Percentiles rank a stretch among this genome's conserved stretches.
Evolutionary conservation across 2,797 vertebrate species (phyloP).

Genomic region (Dipus sagitta): DNA sequence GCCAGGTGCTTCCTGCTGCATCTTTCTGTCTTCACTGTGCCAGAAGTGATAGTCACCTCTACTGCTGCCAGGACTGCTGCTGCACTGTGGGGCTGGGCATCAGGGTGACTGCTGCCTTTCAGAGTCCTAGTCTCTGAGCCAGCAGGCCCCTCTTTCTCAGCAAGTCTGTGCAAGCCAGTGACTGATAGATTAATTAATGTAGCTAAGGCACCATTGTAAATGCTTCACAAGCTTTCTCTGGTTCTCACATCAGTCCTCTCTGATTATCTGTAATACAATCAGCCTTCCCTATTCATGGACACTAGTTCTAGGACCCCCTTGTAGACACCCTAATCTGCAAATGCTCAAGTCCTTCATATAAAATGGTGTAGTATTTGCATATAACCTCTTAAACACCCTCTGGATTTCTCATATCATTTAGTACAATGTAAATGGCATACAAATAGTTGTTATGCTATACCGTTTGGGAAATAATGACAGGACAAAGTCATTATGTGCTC

Average conservation of each 20-base stretch:
- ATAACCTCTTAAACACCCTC: constrained; percentile 3
- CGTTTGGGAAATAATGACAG: not conserved
- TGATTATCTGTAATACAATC: not conserved
- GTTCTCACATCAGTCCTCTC: constrained; percentile 3
- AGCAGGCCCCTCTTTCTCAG: not conserved
- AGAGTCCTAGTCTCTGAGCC: not conserved
- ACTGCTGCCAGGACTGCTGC: not conserved
- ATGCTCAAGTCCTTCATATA: not conserved
- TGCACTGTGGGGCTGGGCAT: not conserved
- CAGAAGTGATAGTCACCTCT: not conserved
- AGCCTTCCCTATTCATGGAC: not conserved
- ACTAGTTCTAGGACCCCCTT: not conserved
- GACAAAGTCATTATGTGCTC: not conserved
- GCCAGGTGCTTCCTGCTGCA: not conserved
- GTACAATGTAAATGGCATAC: not conserved
- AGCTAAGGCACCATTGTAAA: not conserved
- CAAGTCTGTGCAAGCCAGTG: not conserved
- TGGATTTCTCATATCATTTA: not conserved
- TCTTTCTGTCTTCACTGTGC: not conserved
- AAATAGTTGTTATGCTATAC: not conserved
- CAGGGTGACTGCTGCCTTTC: not conserved
- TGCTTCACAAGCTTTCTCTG: not conserved
- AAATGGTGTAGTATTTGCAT: not conserved
- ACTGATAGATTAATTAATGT: constrained; percentile 11
- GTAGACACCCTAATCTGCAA: not conserved